These are phyloP conservation scores for Triops cancriformis DNA, from an alignment of 1,140 invertebrate species.

Conservation along the genomic window DNA sequence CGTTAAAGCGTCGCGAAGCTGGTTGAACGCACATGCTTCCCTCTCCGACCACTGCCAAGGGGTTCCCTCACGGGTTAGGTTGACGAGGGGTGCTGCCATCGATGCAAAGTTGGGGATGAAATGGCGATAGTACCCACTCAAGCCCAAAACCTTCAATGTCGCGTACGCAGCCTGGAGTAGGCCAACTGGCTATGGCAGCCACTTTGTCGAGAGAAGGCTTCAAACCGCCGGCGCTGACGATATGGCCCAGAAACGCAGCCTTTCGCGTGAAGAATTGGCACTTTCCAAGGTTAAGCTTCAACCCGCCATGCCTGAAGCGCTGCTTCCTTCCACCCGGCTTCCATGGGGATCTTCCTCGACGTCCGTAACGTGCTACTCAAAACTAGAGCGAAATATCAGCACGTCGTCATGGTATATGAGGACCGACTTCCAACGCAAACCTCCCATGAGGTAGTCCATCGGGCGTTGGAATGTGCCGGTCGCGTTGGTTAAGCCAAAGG, in stretches of 20 bases:
- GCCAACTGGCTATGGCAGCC: not conserved
- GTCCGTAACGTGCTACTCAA: conserved; percentile 23
- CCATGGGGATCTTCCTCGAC: conserved; percentile 36
- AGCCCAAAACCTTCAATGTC: not conserved
- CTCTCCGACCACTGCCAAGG: conserved; percentile 1
- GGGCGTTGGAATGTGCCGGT: conserved; percentile 37
- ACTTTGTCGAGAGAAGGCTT: too few relatives aligned
- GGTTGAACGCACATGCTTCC: not conserved
- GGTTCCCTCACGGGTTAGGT: not conserved
- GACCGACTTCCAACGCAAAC: not conserved
- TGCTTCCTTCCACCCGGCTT: too few relatives aligned
- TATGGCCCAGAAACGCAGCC: conserved; percentile 32
- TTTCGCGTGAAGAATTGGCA: conserved; percentile 31
- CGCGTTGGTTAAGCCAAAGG: conserved; percentile 41
- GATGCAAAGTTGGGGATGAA: conserved; percentile 15
- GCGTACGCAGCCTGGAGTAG: not conserved
- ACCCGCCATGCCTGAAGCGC: conserved; percentile 28
- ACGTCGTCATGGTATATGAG: not conserved
- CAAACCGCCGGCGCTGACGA: conserved; percentile 35
- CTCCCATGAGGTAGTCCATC: conserved; percentile 28
- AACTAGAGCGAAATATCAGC: not conserved
- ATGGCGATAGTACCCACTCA: not conserved
- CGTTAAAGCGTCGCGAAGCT: conserved; percentile 30
- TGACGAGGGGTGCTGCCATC: not conserved
- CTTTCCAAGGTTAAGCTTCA: conserved; percentile 31